Conservation (phyloP, 2,113 vertebrate species). For the Scortum barcoo region DNA sequence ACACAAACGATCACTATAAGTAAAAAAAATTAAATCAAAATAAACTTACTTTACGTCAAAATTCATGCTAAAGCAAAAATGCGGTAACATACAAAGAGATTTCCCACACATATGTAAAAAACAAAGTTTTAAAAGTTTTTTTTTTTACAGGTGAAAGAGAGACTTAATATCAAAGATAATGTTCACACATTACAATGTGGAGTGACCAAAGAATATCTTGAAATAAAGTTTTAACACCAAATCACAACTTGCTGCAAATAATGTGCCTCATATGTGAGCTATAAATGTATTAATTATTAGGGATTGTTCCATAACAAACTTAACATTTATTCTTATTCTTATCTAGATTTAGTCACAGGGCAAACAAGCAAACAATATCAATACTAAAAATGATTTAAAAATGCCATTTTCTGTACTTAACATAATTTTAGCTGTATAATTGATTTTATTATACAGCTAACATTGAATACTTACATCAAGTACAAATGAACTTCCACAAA, state of each 20-base stretch:
- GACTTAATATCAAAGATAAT: background rate
- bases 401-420: background rate
- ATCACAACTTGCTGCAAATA: background rate
- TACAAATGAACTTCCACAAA: background rate
- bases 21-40: background rate
- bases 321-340: background rate
- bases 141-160: too few relatives aligned
- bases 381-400: background rate
- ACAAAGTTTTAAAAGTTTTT: background rate
- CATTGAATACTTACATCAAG: background rate
- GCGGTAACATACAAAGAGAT: background rate
- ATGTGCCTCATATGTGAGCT: background rate
- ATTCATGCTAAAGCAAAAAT: background rate
- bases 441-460: background rate
- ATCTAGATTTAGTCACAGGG: background rate
- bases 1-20: background rate
- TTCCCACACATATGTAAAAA: background rate
- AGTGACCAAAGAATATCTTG: background rate
- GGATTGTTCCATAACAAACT: background rate
- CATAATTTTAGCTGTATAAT: background rate
- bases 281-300: background rate
- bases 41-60: too few relatives aligned
- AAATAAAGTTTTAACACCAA: conserved; percentile 17
- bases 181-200: background rate
- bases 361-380: background rate